Conservation (phyloP, 2,113 vertebrate genomes). For the Arizona elegans region DNA sequence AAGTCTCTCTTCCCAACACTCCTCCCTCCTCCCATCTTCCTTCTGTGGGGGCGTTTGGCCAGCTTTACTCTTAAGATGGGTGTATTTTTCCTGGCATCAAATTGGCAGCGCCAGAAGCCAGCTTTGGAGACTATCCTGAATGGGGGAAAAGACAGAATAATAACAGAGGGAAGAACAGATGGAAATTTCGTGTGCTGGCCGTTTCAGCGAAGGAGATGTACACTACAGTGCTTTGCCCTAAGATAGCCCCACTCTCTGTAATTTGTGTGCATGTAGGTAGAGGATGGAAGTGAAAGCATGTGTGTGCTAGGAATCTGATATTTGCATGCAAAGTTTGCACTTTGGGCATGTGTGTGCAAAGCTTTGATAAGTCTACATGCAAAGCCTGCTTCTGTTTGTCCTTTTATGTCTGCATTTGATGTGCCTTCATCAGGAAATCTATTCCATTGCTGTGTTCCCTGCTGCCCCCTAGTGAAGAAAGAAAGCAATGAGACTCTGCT, state of each 20-base stretch:
- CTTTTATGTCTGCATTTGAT: constrained; percentile 22
- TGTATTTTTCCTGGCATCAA: constrained; percentile 59
- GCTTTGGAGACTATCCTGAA: constrained; percentile 64
- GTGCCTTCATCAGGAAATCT: not conserved
- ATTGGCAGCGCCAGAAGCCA: constrained; percentile 33
- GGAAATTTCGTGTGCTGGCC: constrained; percentile 41
- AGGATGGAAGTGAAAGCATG: not conserved
- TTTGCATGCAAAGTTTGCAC: constrained; percentile 21
- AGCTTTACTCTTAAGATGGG: constrained; percentile 18
- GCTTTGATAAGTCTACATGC: constrained; percentile 24
- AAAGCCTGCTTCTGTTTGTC: constrained; percentile 16
- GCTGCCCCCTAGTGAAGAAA: constrained; percentile 13
- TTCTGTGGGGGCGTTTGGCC: not conserved
- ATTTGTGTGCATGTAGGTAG: not conserved
- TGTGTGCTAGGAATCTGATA: not conserved
- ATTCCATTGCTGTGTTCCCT: not conserved
- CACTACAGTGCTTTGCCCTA: constrained; percentile 5
- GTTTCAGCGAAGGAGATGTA: not conserved
- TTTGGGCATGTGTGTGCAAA: constrained; percentile 12
- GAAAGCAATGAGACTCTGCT: not conserved
- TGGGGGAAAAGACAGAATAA: constrained; percentile 60
- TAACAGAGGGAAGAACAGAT: constrained; percentile 69
- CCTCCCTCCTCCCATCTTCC: not conserved
- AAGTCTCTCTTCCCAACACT: not conserved
- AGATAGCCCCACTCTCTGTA: not conserved